Base-by-base conservation (phyloP, 30 jellyfish, hydroid and myxozoan species). In the Pseudorhiza aurosa region DNA sequence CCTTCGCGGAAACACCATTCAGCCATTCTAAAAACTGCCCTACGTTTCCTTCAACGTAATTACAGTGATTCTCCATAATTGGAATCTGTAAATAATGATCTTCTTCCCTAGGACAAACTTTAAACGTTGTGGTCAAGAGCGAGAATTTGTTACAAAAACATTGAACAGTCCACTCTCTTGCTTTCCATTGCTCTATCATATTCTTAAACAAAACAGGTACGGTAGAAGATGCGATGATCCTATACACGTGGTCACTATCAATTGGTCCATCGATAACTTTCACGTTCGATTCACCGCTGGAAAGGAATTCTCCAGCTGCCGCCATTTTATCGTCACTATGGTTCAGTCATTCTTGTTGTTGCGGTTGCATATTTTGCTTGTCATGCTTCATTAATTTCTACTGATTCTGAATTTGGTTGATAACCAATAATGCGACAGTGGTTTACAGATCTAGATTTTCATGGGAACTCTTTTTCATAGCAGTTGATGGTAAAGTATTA, bases 151-250 rank as follows among this genome's bases (percentile, higher is more conserved):
- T 57, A 25, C 88, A 64, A 46, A 89, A 31, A 30, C 21, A 47
- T 0, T 50, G 76, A 1, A 75, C 56, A 5, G 93, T 63, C 97
- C 97, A 89, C 19, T 65, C 76, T 29, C 82, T 32, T 4, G 95
- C 63, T 58, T 74, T 37, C 97, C 97, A 89, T 15, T 89, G 67
- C n/a, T 63, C 77, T 1, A 89, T 73, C 93, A 74, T 82, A 64
- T 68, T 83, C 27, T 65, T 60, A 39, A 89, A 72, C 0, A 89
- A 83, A 18, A 83, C 6, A 1, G 97, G 97, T 36, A 51, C 67
- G 21, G 25, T 31, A 36, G 65, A 17, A 40, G 51, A 3, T 0
- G 4, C 8, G 5, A 89, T 47, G 42, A 82, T 17, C 7, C 60
- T 31, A 39, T 67, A 31, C 4, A 83, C 81, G 25, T 83, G 72